These are phyloP conservation scores for Saxidomus purpurata DNA, from an alignment of 1,140 invertebrate species.

Conservation along the genomic window DNA sequence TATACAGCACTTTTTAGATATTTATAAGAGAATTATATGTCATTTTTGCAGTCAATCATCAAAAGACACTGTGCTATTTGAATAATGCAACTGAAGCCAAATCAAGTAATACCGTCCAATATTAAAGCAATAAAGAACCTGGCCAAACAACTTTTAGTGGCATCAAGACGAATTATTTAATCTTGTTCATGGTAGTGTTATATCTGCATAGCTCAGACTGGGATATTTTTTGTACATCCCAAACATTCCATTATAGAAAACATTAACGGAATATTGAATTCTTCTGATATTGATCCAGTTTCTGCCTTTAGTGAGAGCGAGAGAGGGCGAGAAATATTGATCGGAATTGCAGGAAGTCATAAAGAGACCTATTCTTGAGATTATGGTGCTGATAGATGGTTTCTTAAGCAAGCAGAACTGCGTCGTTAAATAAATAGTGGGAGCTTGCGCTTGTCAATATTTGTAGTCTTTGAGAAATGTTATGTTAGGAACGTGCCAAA, in stretches of 20 bases:
- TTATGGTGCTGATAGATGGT: neutral
- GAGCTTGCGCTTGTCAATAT: neutral
- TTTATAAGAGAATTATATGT: too few relatives aligned
- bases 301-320: neutral
- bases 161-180: too few relatives aligned
- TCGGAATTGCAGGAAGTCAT: neutral
- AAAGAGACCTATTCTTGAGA: constrained; percentile 10
- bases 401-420: neutral
- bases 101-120: too few relatives aligned
- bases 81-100: too few relatives aligned
- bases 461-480: neutral
- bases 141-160: too few relatives aligned
- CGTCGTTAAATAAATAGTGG: neutral
- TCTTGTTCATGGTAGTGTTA: too few relatives aligned
- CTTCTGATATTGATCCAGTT: neutral
- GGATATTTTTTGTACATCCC: neutral
- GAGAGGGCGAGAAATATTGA: constrained; percentile 9
- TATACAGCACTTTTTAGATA: too few relatives aligned
- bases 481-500: too few relatives aligned
- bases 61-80: too few relatives aligned
- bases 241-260: neutral
- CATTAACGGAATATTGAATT: neutral
- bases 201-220: too few relatives aligned
- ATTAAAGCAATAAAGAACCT: too few relatives aligned
- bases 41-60: too few relatives aligned